Evolutionary conservation across 2,888 invertebrate genomes (phyloP), one percentile per base, ranked within the genome.

Genomic region (Mythimna vitellina): DNA sequence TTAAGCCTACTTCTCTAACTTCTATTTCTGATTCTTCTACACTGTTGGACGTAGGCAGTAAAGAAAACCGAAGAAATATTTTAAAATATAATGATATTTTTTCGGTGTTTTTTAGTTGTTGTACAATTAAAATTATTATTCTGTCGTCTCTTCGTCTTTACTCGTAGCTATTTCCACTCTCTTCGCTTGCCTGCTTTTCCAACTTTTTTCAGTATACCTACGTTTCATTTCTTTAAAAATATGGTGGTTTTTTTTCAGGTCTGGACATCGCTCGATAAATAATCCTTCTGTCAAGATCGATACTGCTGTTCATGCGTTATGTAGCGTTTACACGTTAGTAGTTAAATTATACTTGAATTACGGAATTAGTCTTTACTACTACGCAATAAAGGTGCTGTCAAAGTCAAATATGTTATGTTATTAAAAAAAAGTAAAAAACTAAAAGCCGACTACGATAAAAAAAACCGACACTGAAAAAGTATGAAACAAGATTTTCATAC

Each of bases 231-330:
- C n/a, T n/a, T n/a, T 51, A 3, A 51, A n/a, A 51, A 51, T n/a
- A n/a, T n/a, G 49, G 0, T 54, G 1, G 1, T 14, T 67, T 69
- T 69, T 70, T 89, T 90, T 70, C 89, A 92, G 92, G 86, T 65
- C 70, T 91, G 66, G 89, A 90, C 46, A 73, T 86, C 29, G 75
- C 80, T 25, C 83, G 89, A 76, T 86, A 78, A 80, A n/a, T 22
- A 29, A 53, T 17, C 5, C 38, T 29, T 22, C n/a, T 14, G 32
- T 58, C 51, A 42, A 60, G 32, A 57, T 20, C 9, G n/a, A 58
- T 20, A 35, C 12, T 46, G 53, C 60, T 61, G 12, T 25, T 35
- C 25, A 14, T 20, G 10, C 1, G 14, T 29, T 29, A n/a, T 10
- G 1, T 3, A 65, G 14, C 7, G 22, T 12, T 20, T 8, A 0